Evolutionary conservation across 2,888 invertebrate species (phyloP), one percentile per base, ranked within the genome.

Genomic region (Dolichopus griseipennis): DNA sequence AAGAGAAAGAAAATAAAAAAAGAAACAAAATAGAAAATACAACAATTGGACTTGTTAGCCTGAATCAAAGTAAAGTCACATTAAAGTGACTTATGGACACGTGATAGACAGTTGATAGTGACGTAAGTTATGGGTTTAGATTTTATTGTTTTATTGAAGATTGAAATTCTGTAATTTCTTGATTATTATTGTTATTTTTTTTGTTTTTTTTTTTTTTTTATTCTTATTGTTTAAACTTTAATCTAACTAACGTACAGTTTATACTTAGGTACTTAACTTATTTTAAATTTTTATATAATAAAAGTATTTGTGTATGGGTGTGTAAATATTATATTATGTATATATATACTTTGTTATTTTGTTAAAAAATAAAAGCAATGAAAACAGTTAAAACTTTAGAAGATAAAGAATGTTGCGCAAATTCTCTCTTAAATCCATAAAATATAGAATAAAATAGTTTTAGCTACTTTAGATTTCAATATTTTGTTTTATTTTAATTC

Each of bases 11-110:
- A 41, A 18, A 52, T 12, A 52, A 2, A 52, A 52, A 12, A 52
- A 52, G n/a, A n/a, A n/a, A n/a, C n/a, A 12, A 6, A 41, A 41
- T 9, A 15, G 15, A 41, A 41, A 18, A 52, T 12, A 52, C n/a
- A 52, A 52, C 52, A 52, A 52, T 52, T 52, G 52, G 52, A 52
- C 52, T 52, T 52, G 52, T 52, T 52, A 52, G 52, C 52, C 52
- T 52, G 52, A 52, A 52, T 52, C 52, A 52, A 52, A 52, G 52
- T 52, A 52, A 52, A 52, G 52, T 52, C 52, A 52, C 52, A 52
- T 52, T 52, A 52, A 52, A 52, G 52, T 52, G 52, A 52, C 52
- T 52, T 52, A 52, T 52, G 52, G 52, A 52, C 52, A 52, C 52
- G 52, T 52, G 52, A 52, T 52, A 52, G 52, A 52, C 52, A 52